Percentiles rank a stretch among this genome's conserved stretches.
Evolutionary conservation across 53 echinoderm and acorn worm genomes (phyloP).

Genomic region (Pentamera pediparva): DNA sequence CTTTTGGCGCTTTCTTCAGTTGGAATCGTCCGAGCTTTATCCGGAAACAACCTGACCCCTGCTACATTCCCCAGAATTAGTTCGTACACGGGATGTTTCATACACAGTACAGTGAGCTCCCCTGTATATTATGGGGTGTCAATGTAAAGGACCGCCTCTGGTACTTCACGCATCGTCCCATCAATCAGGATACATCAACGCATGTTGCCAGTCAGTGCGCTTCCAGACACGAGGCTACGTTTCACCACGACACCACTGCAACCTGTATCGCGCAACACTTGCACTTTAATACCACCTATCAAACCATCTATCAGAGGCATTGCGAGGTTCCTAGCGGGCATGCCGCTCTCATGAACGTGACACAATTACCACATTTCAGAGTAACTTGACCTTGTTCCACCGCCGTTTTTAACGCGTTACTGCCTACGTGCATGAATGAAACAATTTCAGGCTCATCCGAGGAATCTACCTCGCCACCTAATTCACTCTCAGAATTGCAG

Average conservation of each 20-base stretch:
- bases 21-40: not conserved
- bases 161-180: not conserved
- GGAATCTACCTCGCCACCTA: no score
- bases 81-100: slow-evolving; percentile 32
- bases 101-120: not conserved
- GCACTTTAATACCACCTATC: not conserved
- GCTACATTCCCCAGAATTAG: slow-evolving; percentile 25
- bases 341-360: no score
- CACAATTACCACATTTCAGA: no score
- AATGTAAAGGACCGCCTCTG: not conserved
- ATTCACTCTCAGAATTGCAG: no score
- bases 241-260: not conserved
- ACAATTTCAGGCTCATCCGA: no score
- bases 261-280: not conserved
- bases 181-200: not conserved
- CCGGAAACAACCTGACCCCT: not conserved
- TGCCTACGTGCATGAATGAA: no score
- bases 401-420: no score
- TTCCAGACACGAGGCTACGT: not conserved
- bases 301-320: not conserved
- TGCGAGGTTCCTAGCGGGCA: no score
- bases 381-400: no score
- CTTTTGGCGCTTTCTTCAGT: no score
- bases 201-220: not conserved
- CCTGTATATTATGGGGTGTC: slow-evolving; percentile 15